A percentile compares a stretch with the other conserved stretches of the same genome.
Conservation (phyloP, 2,888 invertebrate species). For the Cremastobaeus sp. region DNA sequence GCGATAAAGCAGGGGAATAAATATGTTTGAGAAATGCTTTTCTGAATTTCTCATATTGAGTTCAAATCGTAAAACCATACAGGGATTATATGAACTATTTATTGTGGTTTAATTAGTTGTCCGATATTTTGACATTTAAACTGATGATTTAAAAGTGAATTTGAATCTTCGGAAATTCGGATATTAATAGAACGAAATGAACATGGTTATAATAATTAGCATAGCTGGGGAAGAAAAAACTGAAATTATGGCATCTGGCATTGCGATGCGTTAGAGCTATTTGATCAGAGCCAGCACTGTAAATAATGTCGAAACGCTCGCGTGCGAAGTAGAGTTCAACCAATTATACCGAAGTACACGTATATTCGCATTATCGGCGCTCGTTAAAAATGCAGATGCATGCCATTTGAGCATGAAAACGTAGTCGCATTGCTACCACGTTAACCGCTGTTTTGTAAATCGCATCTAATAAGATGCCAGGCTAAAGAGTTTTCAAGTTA, state of each 20-base stretch:
- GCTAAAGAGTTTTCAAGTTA: slow-evolving; percentile 30
- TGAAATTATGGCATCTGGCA: slow-evolving; percentile 18
- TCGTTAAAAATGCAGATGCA: slow-evolving; percentile 55
- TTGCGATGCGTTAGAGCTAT: slow-evolving; percentile 15
- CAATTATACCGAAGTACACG: slow-evolving; percentile 43
- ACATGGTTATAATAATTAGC: slow-evolving; percentile 11
- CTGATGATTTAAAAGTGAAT: too few species aligned
- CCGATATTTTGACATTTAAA: too few species aligned
- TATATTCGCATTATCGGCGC: slow-evolving; percentile 52
- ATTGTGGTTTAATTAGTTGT: too few species aligned
- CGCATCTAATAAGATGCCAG: slow-evolving; percentile 32
- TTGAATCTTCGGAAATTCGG: background rate
- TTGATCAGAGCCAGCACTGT: slow-evolving; percentile 35
- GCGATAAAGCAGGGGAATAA: too few species aligned
- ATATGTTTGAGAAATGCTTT: too few species aligned
- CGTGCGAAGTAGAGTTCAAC: slow-evolving; percentile 36
- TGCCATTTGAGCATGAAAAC: slow-evolving; percentile 49
- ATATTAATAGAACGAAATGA: slow-evolving; percentile 11
- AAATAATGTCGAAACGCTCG: slow-evolving; percentile 35
- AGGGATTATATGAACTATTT: too few species aligned
- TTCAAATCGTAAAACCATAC: too few species aligned
- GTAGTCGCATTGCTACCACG: slow-evolving; percentile 24
- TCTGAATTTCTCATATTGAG: too few species aligned
- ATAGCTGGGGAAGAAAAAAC: slow-evolving; percentile 14
- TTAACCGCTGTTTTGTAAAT: slow-evolving; percentile 38